phyloP scores from a whole-genome alignment of 2,888 invertebrate species.

The Metalampra italica region DNA sequence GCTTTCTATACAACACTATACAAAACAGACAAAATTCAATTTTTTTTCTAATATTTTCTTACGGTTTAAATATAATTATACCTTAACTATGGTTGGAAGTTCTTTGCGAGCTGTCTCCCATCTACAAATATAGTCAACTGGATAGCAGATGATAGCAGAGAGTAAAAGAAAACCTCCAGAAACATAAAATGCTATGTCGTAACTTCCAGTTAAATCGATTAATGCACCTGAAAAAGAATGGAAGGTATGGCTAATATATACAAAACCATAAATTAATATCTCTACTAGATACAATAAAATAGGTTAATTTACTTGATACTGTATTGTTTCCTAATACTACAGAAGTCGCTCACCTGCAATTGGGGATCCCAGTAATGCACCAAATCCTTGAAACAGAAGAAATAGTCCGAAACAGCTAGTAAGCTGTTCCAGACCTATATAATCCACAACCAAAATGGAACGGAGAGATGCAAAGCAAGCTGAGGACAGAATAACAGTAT shows the following conservation, averaged over 20 bases:
- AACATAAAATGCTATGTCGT: neutral
- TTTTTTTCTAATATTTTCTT: neutral
- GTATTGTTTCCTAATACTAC: no score
- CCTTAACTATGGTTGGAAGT: neutral
- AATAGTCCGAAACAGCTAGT: constrained; percentile 96
- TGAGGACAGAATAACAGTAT: constrained; percentile 56
- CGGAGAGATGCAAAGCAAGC: constrained; percentile 97
- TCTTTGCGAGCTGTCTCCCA: neutral
- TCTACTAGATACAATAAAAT: no score
- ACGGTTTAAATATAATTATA: no score
- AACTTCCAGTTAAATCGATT: neutral
- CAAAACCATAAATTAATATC: no score
- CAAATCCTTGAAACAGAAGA: constrained; percentile 94
- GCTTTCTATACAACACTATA: no score
- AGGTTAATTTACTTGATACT: no score
- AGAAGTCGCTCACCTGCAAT: constrained; percentile 83
- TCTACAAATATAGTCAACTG: neutral
- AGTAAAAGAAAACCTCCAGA: neutral
- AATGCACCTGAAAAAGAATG: neutral
- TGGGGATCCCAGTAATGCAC: constrained; percentile 91
- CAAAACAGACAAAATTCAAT: no score
- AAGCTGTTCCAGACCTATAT: constrained; percentile 92
- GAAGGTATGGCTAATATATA: neutral
- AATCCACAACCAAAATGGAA: constrained; percentile 94
- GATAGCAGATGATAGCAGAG: neutral